Evolutionary conservation across 2,113 vertebrate genomes (phyloP).

Genomic region (Cyanoliseus patagonus): DNA sequence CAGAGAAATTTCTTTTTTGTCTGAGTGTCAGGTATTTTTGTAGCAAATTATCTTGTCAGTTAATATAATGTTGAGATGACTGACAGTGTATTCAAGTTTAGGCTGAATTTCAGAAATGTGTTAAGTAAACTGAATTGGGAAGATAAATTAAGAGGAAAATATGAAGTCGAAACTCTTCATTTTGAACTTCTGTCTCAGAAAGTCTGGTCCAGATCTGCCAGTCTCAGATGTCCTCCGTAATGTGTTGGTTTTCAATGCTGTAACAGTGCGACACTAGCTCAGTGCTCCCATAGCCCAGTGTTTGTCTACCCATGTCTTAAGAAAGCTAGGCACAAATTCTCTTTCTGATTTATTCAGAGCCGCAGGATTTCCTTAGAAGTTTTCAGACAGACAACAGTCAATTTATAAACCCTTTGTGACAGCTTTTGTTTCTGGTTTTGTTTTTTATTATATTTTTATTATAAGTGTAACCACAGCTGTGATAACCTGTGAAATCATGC

Average conservation of each 20-base stretch:
- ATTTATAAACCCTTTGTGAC: neutral
- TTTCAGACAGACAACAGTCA: neutral
- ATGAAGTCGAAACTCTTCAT: neutral
- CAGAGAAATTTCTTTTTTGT: neutral
- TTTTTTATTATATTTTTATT: no score
- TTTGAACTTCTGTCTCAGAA: neutral
- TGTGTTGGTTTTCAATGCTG: neutral
- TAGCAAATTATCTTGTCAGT: neutral
- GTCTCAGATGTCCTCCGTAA: neutral
- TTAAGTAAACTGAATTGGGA: neutral
- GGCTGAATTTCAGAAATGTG: neutral
- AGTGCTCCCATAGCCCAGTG: neutral
- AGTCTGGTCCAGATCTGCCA: neutral
- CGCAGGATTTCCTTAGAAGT: neutral
- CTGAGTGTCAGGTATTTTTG: neutral
- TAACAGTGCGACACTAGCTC: fast-evolving
- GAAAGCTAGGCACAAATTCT: neutral
- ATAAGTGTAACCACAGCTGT: neutral
- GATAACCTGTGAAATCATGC: neutral
- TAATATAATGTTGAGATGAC: neutral
- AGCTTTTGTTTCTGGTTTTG: neutral
- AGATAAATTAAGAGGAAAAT: neutral
- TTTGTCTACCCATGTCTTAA: neutral
- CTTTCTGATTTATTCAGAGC: neutral
- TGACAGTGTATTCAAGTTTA: neutral